Evolutionary conservation across 2,888 invertebrate species (phyloP), one percentile per base, ranked within the genome.

Genomic region (Amblyteles armatorius): DNA sequence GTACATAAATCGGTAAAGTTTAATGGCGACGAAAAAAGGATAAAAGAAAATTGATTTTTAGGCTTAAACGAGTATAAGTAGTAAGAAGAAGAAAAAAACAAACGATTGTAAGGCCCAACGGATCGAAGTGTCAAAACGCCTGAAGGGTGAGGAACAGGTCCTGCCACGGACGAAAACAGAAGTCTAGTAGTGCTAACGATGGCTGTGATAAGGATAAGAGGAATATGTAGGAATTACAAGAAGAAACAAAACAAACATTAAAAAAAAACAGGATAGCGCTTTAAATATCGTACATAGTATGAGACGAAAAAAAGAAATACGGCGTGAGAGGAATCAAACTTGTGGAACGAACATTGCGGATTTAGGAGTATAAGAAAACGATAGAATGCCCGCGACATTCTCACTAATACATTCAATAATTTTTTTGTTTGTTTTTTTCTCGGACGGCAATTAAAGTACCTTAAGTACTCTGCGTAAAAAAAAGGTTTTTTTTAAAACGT

Each of bases 151-250:
- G 86, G 82, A 86, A 88, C 82, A 36, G 19, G 52, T 55, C n/a
- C 16, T 11, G 19, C 6, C 19, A 48, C 40, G 57, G 71, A 73
- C 50, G 55, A 74, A 74, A 68, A 83, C 86, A 79, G 86, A 89
- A 88, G 88, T 90, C 83, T 87, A 87, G 89, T 92, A 90, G 90
- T 89, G 89, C 90, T 90, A 92, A 91, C 84, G 88, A 91, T 92
- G 92, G 91, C 92, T 92, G 92, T 92, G 92, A 92, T 91, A 91
- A 89, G 89, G 88, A 91, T 91, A 91, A 91, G 89, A 86, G 86
- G 73, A 86, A 74, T 40, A n/a, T 57, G 81, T 86, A 82, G 76
- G 40, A 83, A 69, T 72, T 36, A 60, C 55, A 26, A 40, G 76
- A 50, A 76, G 26, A 40, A 69, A 72, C 26, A 82, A 48, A 74